Evolutionary conservation across 2,113 vertebrate species (phyloP).

Genomic region (Dasypus novemcinctus): DNA sequence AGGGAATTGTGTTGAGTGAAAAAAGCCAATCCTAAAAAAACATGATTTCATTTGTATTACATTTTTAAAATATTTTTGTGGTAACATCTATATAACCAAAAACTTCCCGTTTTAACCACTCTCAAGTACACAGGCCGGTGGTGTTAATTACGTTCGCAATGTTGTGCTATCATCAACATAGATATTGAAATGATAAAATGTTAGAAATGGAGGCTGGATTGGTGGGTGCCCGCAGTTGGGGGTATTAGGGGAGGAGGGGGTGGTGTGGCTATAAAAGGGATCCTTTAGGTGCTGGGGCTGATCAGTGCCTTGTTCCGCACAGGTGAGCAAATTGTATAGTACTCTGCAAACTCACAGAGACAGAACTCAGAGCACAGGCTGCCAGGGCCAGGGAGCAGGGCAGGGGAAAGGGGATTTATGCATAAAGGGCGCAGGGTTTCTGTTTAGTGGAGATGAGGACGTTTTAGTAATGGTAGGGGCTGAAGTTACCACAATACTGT

Average conservation of each 20-base stretch:
- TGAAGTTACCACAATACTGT: too few species aligned
- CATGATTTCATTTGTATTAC: neutral
- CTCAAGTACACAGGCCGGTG: too few species aligned
- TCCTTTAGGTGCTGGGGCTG: neutral
- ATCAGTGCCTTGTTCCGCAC: too few species aligned
- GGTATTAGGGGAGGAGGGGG: neutral
- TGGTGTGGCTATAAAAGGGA: neutral
- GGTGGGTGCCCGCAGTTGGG: neutral
- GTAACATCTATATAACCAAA: too few species aligned
- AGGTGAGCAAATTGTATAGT: neutral
- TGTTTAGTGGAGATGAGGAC: too few species aligned
- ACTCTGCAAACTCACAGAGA: neutral
- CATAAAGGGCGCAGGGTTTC: too few species aligned
- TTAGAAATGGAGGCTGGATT: neutral
- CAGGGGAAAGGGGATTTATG: too few species aligned
- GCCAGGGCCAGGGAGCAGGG: too few species aligned
- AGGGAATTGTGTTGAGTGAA: neutral
- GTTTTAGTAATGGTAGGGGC: too few species aligned
- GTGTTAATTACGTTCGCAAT: too few species aligned
- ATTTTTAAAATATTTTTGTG: neutral
- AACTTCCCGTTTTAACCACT: too few species aligned
- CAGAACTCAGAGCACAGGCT: neutral
- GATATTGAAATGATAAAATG: neutral
- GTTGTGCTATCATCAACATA: too few species aligned
- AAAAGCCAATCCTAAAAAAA: neutral